Evolutionary conservation across 2,888 invertebrate species (phyloP).

Genomic region (Alcis repandata): DNA sequence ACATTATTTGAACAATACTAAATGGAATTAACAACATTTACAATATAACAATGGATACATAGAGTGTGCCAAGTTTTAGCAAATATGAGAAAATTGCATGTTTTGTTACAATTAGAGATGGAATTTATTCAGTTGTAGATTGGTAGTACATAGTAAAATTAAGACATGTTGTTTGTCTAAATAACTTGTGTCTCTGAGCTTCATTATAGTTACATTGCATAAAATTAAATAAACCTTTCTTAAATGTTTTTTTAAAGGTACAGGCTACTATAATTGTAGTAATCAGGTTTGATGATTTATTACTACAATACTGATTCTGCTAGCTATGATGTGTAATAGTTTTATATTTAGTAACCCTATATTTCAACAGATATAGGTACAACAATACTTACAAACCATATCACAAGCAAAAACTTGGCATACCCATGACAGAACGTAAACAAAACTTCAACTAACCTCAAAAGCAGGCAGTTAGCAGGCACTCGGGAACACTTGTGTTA

Average conservation of each 20-base stretch:
- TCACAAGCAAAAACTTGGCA: slow-evolving; percentile 23
- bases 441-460: slow-evolving; percentile 77
- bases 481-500: slow-evolving; percentile 81
- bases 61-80: not conserved
- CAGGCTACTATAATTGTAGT: too few species aligned
- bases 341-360: not conserved
- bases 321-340: not conserved
- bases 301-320: too few species aligned
- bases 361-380: not conserved
- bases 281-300: too few species aligned
- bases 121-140: not conserved
- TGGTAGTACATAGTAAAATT: too few species aligned
- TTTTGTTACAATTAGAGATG: not conserved
- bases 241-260: too few species aligned
- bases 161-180: too few species aligned
- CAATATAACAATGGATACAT: not conserved
- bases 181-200: too few species aligned
- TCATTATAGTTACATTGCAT: too few species aligned
- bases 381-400: not conserved
- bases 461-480: slow-evolving; percentile 83
- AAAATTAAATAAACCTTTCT: too few species aligned
- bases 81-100: not conserved
- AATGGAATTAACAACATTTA: not conserved
- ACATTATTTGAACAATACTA: not conserved
- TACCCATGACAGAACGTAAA: slow-evolving; percentile 32